Base-by-base conservation (phyloP, 1,140 invertebrate species). In the Hycleus phaleratus region DNA sequence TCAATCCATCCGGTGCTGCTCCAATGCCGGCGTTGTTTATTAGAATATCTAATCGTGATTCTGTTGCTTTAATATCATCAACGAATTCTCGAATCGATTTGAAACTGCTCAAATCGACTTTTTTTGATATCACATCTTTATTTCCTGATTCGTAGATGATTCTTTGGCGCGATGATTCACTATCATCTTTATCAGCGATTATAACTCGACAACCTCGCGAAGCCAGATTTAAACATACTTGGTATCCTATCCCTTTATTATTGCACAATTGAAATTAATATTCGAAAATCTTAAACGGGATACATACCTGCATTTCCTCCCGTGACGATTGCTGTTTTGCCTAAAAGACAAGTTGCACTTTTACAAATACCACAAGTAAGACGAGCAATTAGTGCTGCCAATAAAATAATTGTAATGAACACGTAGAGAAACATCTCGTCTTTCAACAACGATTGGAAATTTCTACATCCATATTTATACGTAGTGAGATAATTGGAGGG, bases 1-100 rank as follows among this genome's bases (percentile, higher is more conserved):
- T 79, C 9, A 50, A 38, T 26, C 65, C 61, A 26, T 70, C 49
- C 3, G 38, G 45, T 3, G 70, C n/a, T 5, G 63, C 59, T 40
- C 79, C 82, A 48, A 47, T 10, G 1, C 85, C 88, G 2, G 90
- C 90, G 74, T 93, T 94, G 69, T 93, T 90, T 39, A 94, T 82
- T 2, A 94, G 72, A 4, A 93, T 85, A 71, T 94, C 84, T 1
- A 94, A 64, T 60, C 77, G 77, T 1, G 73, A 58, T 71, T 90
- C 87, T 8, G 78, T 82, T 46, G 74, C 77, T 56, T 80, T 79
- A 52, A 87, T 76, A 56, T 84, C 80, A 50, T 76, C 73, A 3
- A 80, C 81, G 62, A 85, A 85, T 9, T 76, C 70, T 32, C 82
- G 70, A 7, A 87, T 78, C 0, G 82, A 85, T 12, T 78, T 71